Conservation (phyloP, 1,140 invertebrate genomes). For the Tenebrio molitor region DNA sequence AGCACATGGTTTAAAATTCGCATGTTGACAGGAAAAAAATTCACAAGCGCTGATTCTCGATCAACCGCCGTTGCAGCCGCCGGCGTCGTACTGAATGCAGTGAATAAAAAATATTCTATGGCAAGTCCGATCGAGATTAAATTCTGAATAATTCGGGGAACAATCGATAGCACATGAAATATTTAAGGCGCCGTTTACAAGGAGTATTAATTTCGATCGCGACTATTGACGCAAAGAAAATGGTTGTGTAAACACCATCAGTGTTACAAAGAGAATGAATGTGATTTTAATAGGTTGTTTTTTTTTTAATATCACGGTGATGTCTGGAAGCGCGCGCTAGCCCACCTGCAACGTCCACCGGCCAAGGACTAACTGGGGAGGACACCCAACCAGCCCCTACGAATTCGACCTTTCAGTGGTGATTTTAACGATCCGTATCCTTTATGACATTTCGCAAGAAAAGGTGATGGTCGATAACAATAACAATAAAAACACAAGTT, state of each 20-base stretch:
- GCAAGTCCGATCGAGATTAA: background rate
- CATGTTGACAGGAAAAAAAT: background rate
- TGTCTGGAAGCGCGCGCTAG: background rate
- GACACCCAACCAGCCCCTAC: slow-evolving; percentile 17
- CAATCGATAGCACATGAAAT: slow-evolving; percentile 22
- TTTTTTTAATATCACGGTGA: slow-evolving; percentile 4
- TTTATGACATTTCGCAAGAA: slow-evolving; percentile 52
- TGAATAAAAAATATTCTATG: too few species aligned
- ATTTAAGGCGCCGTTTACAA: too few species aligned
- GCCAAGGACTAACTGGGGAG: slow-evolving; percentile 35
- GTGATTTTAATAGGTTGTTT: background rate
- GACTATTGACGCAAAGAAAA: slow-evolving; percentile 14
- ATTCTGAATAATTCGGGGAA: slow-evolving; percentile 22
- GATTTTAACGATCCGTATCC: slow-evolving; percentile 53
- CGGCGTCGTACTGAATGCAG: too few species aligned
- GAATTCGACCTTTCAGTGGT: slow-evolving; percentile 43
- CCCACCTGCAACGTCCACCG: slow-evolving; percentile 24
- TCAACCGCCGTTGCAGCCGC: too few species aligned
- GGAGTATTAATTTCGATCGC: background rate
- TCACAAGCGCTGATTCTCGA: background rate
- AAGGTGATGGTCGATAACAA: slow-evolving; percentile 52
- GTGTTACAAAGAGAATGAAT: background rate
- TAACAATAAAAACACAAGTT: slow-evolving; percentile 30
- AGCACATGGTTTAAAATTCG: slow-evolving; percentile 16
- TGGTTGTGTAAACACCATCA: background rate